A percentile compares a stretch with the other conserved stretches of the same genome.
Conservation (phyloP, 2,113 vertebrate genomes). For the Erpornis zantholeuca region DNA sequence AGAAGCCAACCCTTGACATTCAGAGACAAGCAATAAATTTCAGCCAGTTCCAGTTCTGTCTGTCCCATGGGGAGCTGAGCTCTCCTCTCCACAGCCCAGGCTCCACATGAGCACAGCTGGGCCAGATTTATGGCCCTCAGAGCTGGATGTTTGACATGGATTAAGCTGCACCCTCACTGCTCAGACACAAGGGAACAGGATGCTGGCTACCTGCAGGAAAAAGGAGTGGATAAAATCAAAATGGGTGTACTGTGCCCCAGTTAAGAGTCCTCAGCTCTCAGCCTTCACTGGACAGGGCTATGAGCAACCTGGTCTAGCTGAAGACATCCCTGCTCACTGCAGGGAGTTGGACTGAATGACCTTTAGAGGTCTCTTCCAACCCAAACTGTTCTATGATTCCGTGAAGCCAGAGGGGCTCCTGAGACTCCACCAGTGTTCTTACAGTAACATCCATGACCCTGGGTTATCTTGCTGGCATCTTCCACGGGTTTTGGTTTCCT, state of each 20-base stretch:
- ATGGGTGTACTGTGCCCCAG: accelerated
- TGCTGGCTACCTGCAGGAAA: not conserved
- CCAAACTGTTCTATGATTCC: not conserved
- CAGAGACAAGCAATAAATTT: slow-evolving; percentile 25
- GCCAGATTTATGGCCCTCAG: not conserved
- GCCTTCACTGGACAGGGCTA: not conserved
- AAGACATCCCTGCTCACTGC: not conserved
- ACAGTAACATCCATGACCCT: not conserved
- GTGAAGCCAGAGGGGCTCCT: not conserved
- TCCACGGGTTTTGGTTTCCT: not conserved
- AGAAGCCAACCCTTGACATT: slow-evolving; percentile 1
- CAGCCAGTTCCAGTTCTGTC: not conserved
- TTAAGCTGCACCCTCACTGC: not conserved
- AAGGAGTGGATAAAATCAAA: not conserved
- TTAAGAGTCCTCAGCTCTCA: not conserved
- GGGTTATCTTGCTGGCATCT: not conserved
- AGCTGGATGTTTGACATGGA: not conserved
- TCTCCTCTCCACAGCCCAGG: not conserved
- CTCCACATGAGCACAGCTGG: not conserved
- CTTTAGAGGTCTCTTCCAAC: not conserved
- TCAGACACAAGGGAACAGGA: not conserved
- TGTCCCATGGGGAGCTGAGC: not conserved
- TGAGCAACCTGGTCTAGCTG: not conserved
- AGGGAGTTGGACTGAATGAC: not conserved
- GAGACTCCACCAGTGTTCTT: not conserved